A percentile compares a stretch with the other conserved stretches of the same genome.
Conservation (phyloP, 2,797 vertebrate species). For the Lophotriccus pileatus region DNA sequence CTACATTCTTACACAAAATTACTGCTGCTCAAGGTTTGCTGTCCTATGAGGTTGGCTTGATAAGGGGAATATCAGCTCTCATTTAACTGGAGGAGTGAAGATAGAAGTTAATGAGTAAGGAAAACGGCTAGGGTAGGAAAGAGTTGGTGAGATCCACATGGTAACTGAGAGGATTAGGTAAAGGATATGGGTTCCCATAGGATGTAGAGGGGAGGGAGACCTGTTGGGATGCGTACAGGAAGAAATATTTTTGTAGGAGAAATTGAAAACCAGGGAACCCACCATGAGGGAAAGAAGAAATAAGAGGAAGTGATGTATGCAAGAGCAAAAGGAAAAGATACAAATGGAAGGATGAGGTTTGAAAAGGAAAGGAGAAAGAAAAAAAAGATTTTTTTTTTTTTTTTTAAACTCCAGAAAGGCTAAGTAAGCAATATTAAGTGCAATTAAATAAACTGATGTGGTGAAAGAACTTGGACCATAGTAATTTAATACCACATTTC, state of each 20-base stretch:
- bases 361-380: neutral
- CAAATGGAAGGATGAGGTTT: neutral
- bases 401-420: neutral
- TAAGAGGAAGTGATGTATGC: neutral
- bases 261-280: neutral
- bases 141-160: neutral
- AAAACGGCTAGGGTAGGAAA: neutral
- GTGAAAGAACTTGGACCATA: neutral
- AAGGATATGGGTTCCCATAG: neutral
- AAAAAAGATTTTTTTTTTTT: accelerated
- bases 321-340: neutral
- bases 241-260: neutral
- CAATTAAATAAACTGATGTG: neutral
- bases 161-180: neutral
- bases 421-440: neutral
- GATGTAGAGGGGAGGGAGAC: neutral
- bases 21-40: neutral
- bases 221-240: neutral
- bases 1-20: neutral
- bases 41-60: neutral
- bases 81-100: neutral
- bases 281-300: neutral
- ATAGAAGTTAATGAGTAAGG: neutral
- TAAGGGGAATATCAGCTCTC: neutral
- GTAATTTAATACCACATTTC: neutral